Conservation (phyloP, 2,888 invertebrate species). For the Sinohyriopsis cumingii region DNA sequence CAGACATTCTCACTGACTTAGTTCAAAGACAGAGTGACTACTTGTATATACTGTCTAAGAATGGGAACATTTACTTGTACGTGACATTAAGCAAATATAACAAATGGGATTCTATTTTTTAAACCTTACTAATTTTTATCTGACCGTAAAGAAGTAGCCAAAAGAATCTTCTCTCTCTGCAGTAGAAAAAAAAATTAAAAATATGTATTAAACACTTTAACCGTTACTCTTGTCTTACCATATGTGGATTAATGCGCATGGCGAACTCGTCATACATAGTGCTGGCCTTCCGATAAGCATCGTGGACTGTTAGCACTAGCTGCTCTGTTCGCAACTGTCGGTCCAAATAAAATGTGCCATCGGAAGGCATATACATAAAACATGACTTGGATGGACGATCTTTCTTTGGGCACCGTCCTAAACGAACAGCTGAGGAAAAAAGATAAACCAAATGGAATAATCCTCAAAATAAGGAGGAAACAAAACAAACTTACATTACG, state of each 20-base stretch:
- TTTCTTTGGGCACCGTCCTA: constrained; percentile 66
- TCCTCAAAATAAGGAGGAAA: constrained; percentile 1
- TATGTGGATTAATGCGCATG: constrained; percentile 18
- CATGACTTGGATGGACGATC: constrained; percentile 58
- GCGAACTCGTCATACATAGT: constrained; percentile 45
- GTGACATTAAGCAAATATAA: too few species aligned
- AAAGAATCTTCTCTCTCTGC: too few species aligned
- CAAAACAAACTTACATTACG: not conserved
- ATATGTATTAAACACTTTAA: not conserved
- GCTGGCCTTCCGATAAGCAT: constrained; percentile 55
- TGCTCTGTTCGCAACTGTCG: constrained; percentile 63
- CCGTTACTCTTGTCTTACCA: constrained; percentile 15
- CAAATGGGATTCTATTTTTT: not conserved
- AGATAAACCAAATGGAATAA: not conserved
- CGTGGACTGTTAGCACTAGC: constrained; percentile 64
- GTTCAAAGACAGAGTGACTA: too few species aligned
- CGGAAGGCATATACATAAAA: constrained; percentile 62
- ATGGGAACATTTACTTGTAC: too few species aligned
- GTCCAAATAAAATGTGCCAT: constrained; percentile 59
- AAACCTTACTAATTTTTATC: too few species aligned
- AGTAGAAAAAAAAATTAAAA: too few species aligned
- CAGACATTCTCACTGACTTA: too few species aligned
- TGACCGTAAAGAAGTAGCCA: too few species aligned
- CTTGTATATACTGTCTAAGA: too few species aligned
- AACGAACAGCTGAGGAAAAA: constrained; percentile 53